phyloP scores from a whole-genome alignment of 30 jellyfish, hydroid and myxozoan species.

The Hydractinia symbiolongicarpus region DNA sequence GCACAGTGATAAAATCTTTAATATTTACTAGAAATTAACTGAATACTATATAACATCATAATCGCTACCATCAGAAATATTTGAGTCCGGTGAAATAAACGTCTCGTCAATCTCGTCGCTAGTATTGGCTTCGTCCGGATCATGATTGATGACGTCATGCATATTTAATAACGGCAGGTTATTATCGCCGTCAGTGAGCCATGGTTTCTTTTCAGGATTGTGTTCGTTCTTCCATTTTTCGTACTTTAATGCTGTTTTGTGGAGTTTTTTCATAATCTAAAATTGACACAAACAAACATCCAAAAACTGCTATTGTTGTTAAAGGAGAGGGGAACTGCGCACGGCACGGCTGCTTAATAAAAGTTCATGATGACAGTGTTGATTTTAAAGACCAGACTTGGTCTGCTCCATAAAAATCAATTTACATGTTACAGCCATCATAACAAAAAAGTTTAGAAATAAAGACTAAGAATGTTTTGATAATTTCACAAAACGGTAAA shows the following conservation, averaged over 20 bases:
- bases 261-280: constrained; percentile 44
- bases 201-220: constrained; percentile 37
- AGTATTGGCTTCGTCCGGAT: neutral
- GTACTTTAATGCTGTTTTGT: constrained; percentile 45
- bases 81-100: neutral
- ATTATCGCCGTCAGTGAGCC: constrained; percentile 38
- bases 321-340: constrained; percentile 2
- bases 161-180: constrained; percentile 41
- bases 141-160: constrained; percentile 8
- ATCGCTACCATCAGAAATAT: constrained; percentile 28
- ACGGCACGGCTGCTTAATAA: neutral
- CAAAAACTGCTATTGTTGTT: too few relatives aligned
- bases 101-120: constrained; percentile 24
- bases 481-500: too few relatives aligned
- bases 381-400: neutral
- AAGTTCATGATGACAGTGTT: neutral
- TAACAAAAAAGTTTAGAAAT: too few relatives aligned
- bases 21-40: too few relatives aligned
- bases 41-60: neutral
- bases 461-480: too few relatives aligned
- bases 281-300: neutral
- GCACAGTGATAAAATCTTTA: too few relatives aligned
- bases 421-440: too few relatives aligned
- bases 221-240: constrained; percentile 35
- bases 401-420: neutral